Conservation (phyloP, 2,888 invertebrate genomes). For the Ptychoptera albimana region DNA sequence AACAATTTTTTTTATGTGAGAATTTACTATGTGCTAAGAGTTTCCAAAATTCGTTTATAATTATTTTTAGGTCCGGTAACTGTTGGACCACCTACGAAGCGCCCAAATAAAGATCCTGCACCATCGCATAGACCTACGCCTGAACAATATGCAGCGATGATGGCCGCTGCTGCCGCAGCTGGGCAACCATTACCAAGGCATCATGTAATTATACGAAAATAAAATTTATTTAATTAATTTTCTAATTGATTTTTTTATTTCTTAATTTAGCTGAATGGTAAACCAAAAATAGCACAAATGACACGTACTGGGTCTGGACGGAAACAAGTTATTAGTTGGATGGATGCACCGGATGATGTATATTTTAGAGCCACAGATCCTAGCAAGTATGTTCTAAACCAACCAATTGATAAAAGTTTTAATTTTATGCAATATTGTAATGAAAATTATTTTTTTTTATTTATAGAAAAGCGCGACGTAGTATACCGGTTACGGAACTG, state of each 20-base stretch:
- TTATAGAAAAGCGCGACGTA: conserved; percentile 64
- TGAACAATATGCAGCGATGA: conserved; percentile 56
- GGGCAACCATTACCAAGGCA: conserved; percentile 54
- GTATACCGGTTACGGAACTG: conserved; percentile 61
- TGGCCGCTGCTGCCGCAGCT: conserved; percentile 46
- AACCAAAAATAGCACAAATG: conserved; percentile 65
- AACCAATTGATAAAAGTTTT: neutral
- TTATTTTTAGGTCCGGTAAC: conserved; percentile 17
- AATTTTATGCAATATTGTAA: neutral
- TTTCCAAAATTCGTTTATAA: conserved; percentile 1
- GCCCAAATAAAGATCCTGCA: conserved; percentile 62
- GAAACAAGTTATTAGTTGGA: conserved; percentile 92
- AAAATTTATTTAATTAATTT: neutral
- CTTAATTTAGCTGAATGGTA: conserved; percentile 51
- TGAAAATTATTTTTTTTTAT: conserved; percentile 1
- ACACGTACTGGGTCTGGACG: conserved; percentile 58
- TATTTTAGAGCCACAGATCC: conserved; percentile 84
- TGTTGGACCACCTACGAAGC: conserved; percentile 54
- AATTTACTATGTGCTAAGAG: neutral
- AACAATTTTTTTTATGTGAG: neutral
- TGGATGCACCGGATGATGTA: conserved; percentile 95
- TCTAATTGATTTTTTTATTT: neutral
- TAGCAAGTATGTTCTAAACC: conserved; percentile 58
- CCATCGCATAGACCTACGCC: conserved; percentile 51
- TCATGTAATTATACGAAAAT: conserved; percentile 32